phyloP scores from a whole-genome alignment of 2,113 vertebrate species.

The Psittacara wagleri region DNA sequence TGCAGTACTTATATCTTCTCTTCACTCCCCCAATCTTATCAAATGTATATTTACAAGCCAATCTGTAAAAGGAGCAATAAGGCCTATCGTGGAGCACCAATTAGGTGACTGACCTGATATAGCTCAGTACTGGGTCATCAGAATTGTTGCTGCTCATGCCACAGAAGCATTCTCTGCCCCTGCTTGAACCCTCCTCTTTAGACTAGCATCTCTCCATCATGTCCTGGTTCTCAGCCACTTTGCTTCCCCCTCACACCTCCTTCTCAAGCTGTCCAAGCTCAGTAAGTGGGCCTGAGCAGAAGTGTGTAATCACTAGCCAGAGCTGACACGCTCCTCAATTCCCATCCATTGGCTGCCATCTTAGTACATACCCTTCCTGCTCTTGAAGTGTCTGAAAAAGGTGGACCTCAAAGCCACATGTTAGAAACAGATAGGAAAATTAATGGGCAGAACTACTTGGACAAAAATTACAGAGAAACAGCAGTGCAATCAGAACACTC shows the following conservation, averaged over 20 bases:
- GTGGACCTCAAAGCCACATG: neutral
- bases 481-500: neutral
- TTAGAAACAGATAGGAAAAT: neutral
- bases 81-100: accelerated
- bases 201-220: neutral
- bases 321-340: neutral
- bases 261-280: neutral
- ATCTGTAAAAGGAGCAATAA: neutral
- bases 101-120: neutral
- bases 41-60: neutral
- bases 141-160: neutral
- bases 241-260: neutral
- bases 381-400: neutral
- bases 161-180: neutral
- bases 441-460: neutral
- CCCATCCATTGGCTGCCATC: neutral
- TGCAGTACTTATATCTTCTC: neutral
- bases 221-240: neutral
- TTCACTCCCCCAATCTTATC: neutral
- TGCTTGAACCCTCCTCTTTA: neutral
- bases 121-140: neutral
- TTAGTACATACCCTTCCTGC: neutral
- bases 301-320: neutral
- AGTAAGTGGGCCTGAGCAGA: accelerated
- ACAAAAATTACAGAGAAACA: neutral